These are phyloP conservation scores for Lepidostoma basale DNA, from an alignment of 1,140 invertebrate species.

Conservation along the genomic window DNA sequence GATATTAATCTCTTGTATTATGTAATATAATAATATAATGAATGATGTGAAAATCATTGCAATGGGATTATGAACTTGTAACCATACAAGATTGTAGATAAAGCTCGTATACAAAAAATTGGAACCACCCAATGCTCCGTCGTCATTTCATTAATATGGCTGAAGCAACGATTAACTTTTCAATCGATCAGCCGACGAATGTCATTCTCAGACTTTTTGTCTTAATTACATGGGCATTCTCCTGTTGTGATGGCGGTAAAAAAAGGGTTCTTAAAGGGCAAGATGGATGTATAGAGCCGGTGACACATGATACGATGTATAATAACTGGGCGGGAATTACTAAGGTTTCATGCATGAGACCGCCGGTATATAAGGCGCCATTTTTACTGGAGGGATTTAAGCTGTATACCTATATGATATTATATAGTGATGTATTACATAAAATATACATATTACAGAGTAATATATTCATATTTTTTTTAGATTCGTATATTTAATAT, in stretches of 20 bases:
- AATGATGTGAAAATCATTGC: too few species aligned
- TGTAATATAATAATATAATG: too few species aligned
- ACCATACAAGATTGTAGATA: too few species aligned
- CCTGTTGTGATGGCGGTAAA: background rate
- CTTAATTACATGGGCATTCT: slow-evolving; percentile 3
- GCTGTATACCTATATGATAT: background rate
- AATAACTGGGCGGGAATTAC: slow-evolving; percentile 9
- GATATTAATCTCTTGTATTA: too few species aligned
- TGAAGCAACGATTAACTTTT: background rate
- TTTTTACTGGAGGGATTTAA: background rate
- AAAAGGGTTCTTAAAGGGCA: slow-evolving; percentile 10
- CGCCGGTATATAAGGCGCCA: too few species aligned
- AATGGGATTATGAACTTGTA: too few species aligned
- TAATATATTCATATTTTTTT: too few species aligned
- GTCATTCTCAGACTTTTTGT: background rate
- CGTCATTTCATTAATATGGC: background rate
- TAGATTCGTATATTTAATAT: too few species aligned
- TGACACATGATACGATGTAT: slow-evolving; percentile 24
- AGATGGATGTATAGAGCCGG: background rate
- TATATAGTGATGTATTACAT: too few species aligned
- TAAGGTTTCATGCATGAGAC: slow-evolving; percentile 23
- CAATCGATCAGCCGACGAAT: background rate
- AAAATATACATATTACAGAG: too few species aligned
- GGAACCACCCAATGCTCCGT: too few species aligned
- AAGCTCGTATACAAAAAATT: too few species aligned